Conservation (phyloP, 2,888 invertebrate species). For the Leptinotarsa haldemani region DNA sequence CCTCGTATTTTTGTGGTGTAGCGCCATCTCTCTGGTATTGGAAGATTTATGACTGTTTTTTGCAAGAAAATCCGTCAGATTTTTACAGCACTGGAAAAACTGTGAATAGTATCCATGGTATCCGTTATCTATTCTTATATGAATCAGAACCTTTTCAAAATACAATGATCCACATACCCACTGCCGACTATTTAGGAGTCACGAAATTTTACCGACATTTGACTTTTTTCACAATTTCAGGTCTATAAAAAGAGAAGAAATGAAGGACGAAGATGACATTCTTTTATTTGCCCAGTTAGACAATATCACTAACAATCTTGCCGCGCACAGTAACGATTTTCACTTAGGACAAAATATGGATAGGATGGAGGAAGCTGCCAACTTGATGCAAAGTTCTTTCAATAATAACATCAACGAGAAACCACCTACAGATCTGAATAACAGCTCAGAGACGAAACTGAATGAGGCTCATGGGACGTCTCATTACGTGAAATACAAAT, state of each 20-base stretch:
- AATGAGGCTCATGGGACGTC: conserved; percentile 53
- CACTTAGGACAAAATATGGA: conserved; percentile 43
- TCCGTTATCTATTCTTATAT: too few relatives aligned
- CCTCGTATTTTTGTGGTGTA: too few relatives aligned
- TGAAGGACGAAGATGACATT: conserved; percentile 55
- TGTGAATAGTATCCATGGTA: too few relatives aligned
- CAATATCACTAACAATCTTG: conserved; percentile 42
- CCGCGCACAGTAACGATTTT: conserved; percentile 38
- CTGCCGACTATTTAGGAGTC: too few relatives aligned
- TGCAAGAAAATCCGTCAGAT: too few relatives aligned
- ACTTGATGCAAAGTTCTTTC: background rate
- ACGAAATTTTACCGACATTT: too few relatives aligned
- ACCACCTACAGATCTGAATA: conserved; percentile 31
- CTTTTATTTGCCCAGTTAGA: conserved; percentile 56
- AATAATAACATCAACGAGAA: conserved; percentile 28
- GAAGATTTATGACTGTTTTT: too few relatives aligned
- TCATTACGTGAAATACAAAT: conserved; percentile 76
- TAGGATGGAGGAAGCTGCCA: conserved; percentile 15
- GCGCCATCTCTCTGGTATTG: too few relatives aligned
- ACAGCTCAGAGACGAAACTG: conserved; percentile 25
- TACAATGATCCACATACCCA: too few relatives aligned
- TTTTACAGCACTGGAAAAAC: too few relatives aligned
- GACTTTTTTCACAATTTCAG: conserved; percentile 31
- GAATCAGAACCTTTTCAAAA: too few relatives aligned
- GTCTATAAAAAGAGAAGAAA: conserved; percentile 55